Conservation (phyloP, 2,888 invertebrate genomes). For the Acanthosoma haemorrhoidale region DNA sequence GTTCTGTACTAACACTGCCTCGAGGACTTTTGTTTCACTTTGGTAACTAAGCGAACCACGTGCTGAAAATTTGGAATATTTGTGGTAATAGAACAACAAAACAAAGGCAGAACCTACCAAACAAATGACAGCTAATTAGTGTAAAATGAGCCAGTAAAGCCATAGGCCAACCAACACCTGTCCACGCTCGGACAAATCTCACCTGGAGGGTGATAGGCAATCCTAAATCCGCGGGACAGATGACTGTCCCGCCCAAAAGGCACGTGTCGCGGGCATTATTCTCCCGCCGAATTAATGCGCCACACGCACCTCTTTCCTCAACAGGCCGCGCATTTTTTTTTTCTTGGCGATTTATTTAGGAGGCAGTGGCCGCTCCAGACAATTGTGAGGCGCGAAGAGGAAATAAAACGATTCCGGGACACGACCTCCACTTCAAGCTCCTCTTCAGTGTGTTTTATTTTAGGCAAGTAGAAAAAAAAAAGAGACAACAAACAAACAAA, state of each 20-base stretch:
- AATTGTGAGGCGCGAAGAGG: conserved; percentile 9
- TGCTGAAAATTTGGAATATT: not conserved
- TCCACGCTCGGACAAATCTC: not conserved
- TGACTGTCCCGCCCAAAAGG: not conserved
- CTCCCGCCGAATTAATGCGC: not conserved
- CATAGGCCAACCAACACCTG: not conserved
- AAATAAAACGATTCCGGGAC: not conserved
- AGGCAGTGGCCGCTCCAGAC: conserved; percentile 1
- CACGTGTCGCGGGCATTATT: conserved; percentile 4
- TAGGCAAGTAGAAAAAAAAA: not conserved
- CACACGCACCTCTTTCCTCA: not conserved
- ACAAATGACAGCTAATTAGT: not conserved
- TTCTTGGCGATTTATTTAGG: not conserved
- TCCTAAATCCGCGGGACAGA: not conserved
- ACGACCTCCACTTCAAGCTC: not conserved
- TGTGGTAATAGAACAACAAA: too few species aligned
- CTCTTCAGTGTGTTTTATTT: not conserved
- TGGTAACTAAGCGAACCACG: not conserved
- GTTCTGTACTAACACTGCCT: too few species aligned
- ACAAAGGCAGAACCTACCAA: too few species aligned
- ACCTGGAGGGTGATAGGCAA: not conserved
- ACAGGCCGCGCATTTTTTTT: not conserved
- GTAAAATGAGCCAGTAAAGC: not conserved
- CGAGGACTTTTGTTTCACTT: not conserved
- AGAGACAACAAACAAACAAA: too few species aligned